A percentile compares a stretch with the other conserved stretches of the same genome.
Evolutionary conservation across 2,888 invertebrate species (phyloP).

Genomic region (Ceramica pisi): DNA sequence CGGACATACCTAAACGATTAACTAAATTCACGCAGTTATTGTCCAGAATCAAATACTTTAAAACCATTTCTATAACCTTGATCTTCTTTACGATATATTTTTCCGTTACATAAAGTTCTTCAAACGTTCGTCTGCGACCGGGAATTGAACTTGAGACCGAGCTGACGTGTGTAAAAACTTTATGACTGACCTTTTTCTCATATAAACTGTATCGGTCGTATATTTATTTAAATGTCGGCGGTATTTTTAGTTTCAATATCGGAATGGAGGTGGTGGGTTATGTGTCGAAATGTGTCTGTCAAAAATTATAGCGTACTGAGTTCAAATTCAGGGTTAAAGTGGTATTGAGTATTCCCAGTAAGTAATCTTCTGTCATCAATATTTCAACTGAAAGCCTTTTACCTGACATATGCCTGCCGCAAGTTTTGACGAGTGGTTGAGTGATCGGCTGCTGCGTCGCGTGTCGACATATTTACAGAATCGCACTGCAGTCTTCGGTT

Average conservation of each 20-base stretch:
- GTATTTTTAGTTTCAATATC: slow-evolving; percentile 33
- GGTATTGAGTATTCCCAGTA: background rate
- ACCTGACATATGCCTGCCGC: too few relatives aligned
- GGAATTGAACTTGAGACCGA: slow-evolving; percentile 44
- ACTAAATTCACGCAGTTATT: background rate
- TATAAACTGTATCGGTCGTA: slow-evolving; percentile 43
- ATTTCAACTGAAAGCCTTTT: too few relatives aligned
- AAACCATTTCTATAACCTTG: slow-evolving; percentile 8
- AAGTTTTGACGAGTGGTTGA: too few relatives aligned
- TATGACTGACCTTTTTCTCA: slow-evolving; percentile 45
- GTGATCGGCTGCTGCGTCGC: too few relatives aligned
- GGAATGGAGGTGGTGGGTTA: slow-evolving; percentile 2
- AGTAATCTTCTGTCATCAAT: background rate
- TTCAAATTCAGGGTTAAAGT: too few relatives aligned
- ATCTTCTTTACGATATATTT: slow-evolving; percentile 8
- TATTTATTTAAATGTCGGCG: slow-evolving; percentile 41
- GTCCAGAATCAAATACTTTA: background rate
- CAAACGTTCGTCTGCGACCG: slow-evolving; percentile 6
- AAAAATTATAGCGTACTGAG: too few relatives aligned
- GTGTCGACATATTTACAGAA: too few relatives aligned
- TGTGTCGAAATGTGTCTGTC: background rate
- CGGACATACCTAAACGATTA: background rate
- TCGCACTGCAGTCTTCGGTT: too few relatives aligned
- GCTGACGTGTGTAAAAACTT: slow-evolving; percentile 44
- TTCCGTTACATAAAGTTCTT: slow-evolving; percentile 10